A percentile compares a stretch with the other conserved stretches of the same genome.
Evolutionary conservation across 2,797 vertebrate genomes (phyloP).

Genomic region (Iguana delicatissima): DNA sequence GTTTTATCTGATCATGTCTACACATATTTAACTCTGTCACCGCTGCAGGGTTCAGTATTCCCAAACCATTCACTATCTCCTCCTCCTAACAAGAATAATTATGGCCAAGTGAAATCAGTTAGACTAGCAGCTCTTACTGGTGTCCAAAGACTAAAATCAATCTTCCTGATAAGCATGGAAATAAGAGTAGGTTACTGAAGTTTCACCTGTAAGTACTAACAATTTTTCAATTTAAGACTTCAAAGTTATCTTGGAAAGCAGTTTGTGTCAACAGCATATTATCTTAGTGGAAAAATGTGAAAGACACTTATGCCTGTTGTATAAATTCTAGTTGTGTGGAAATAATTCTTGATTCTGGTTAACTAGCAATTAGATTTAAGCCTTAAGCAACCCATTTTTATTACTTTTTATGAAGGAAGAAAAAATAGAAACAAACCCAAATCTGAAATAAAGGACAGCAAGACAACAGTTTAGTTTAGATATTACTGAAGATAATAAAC

Average conservation of each 20-base stretch:
- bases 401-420: not conserved
- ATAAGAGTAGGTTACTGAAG: not conserved
- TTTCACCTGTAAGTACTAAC: not conserved
- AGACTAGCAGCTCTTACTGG: too few species aligned
- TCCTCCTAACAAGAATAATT: not conserved
- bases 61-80: not conserved
- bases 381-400: not conserved
- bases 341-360: not conserved
- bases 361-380: too few species aligned
- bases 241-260: not conserved
- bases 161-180: not conserved
- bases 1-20: not conserved
- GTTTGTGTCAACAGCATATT: not conserved
- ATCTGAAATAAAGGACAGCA: not conserved
- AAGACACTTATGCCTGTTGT: not conserved
- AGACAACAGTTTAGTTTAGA: not conserved
- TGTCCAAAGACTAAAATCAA: too few species aligned
- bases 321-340: not conserved
- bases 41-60: not conserved
- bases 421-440: not conserved
- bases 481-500: not conserved
- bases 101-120: not conserved
- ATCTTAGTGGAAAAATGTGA: not conserved
- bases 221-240: not conserved
- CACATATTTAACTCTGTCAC: not conserved